Percentiles rank a stretch among this genome's conserved stretches.
Evolutionary conservation across 2,113 vertebrate genomes (phyloP).

Genomic region (Conger conger): DNA sequence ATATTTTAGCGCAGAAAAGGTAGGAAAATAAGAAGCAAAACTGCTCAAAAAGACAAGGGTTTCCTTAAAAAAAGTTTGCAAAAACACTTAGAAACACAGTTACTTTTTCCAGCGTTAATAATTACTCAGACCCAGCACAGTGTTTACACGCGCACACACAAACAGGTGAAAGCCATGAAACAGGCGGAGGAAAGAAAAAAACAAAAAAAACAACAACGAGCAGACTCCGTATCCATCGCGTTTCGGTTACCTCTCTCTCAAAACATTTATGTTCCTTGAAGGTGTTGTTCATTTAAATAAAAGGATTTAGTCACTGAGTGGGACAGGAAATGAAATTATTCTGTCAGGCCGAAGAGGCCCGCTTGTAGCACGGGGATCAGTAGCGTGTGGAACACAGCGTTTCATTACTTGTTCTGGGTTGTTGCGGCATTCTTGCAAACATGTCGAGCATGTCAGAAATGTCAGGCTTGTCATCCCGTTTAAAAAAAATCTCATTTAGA

Average conservation of each 20-base stretch:
- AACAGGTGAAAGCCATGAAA: slow-evolving; percentile 44
- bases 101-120: slow-evolving; percentile 27
- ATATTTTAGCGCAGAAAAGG: not conserved
- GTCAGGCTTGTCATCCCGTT: slow-evolving; percentile 51
- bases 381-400: slow-evolving; percentile 33
- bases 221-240: slow-evolving; percentile 32
- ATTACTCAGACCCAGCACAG: not conserved
- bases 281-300: slow-evolving; percentile 55
- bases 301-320: slow-evolving; percentile 50
- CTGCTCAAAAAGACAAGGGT: slow-evolving; percentile 12
- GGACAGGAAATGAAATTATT: not conserved
- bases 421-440: not conserved
- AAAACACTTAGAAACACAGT: slow-evolving; percentile 25
- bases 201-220: not conserved
- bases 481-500: slow-evolving; percentile 44
- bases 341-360: slow-evolving; percentile 19
- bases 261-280: slow-evolving; percentile 43
- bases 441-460: slow-evolving; percentile 48
- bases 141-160: slow-evolving; percentile 9
- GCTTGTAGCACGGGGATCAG: slow-evolving; percentile 35
- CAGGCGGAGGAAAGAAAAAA: slow-evolving; percentile 28
- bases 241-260: slow-evolving; percentile 36
- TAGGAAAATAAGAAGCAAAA: slow-evolving; percentile 15
- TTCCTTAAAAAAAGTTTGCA: slow-evolving; percentile 29
- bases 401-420: slow-evolving; percentile 48